Evolutionary conservation across 2,888 invertebrate genomes (phyloP).

Genomic region (Cryptocephalus primarius): DNA sequence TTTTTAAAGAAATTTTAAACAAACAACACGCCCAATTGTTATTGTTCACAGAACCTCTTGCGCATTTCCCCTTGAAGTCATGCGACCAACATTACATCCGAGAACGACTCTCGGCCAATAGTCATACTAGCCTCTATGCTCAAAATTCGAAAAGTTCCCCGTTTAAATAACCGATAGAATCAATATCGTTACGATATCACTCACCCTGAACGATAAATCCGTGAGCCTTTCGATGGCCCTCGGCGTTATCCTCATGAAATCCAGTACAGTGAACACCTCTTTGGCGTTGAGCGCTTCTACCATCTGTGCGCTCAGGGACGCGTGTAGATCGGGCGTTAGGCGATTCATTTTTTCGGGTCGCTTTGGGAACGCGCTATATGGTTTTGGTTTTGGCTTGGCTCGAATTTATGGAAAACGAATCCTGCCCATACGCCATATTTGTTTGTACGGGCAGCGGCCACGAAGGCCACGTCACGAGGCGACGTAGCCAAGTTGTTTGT

Average conservation of each 20-base stretch:
- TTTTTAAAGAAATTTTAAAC: too few relatives aligned
- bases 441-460: too few relatives aligned
- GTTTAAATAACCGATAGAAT: not conserved
- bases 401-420: not conserved
- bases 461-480: too few relatives aligned
- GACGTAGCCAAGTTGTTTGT: too few relatives aligned
- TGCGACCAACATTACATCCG: too few relatives aligned
- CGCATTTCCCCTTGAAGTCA: too few relatives aligned
- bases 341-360: constrained; percentile 10
- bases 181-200: not conserved
- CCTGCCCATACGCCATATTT: too few relatives aligned
- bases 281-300: constrained; percentile 27
- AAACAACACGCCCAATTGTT: too few relatives aligned
- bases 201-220: constrained; percentile 13
- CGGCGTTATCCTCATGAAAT: constrained; percentile 48
- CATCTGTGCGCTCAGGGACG: constrained; percentile 6
- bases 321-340: constrained; percentile 11
- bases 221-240: constrained; percentile 40
- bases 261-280: constrained; percentile 44
- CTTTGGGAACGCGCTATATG: not conserved
- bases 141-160: too few relatives aligned
- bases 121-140: too few relatives aligned
- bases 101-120: too few relatives aligned
- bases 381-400: not conserved
- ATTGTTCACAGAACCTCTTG: too few relatives aligned